Base-by-base conservation (phyloP, 2,113 vertebrate genomes). In the Anguilla japonica region DNA sequence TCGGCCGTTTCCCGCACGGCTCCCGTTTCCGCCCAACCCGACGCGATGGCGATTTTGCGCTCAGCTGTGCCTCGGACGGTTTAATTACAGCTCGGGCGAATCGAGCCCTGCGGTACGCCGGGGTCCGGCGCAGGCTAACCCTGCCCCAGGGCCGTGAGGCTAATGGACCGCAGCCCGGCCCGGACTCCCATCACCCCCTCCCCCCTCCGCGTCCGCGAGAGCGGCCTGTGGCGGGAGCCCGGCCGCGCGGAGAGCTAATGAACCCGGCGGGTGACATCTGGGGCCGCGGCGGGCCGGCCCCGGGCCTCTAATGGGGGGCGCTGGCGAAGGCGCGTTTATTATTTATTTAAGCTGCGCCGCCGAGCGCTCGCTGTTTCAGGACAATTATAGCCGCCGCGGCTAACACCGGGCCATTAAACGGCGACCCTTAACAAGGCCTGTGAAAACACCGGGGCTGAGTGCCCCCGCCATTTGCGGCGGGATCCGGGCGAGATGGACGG, bases 361-460 rank as follows among this genome's bases (percentile, higher is more conserved):
- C 81, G 56, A 50, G 82, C 46, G 79, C 82, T 83, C 89, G 85
- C 89, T 84, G 81, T 86, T 81, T 67, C 50, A 71, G 26, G 84
- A 82, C 75, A 84, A 90, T 92, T 91, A 92, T 87, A 80, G 57
- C 88, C 89, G 89, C 90, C 87, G 85, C 67, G 79, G 84, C 88
- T 80, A 63, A 86, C 41, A 57, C 29, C 80, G 71, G 83, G 87
- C 87, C 85, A 86, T 81, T 86, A 81, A 81, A 46, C 20, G 39
- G 50, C 50, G 85, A 82, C 85, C 85, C 85, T 63, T 84, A 71
- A 75, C 60, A 46, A 81, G 60, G 60, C 40, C 40, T 71, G 15
- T 9, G 40, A 7, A 46, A 82, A 22, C n/a, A 79, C 34, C 79
- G 5, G 22, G 53, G 84, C 84, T n/a, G 84, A 80, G 78, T 29